Conservation (phyloP, 2,797 vertebrate species). For the Epinephelus coioides region DNA sequence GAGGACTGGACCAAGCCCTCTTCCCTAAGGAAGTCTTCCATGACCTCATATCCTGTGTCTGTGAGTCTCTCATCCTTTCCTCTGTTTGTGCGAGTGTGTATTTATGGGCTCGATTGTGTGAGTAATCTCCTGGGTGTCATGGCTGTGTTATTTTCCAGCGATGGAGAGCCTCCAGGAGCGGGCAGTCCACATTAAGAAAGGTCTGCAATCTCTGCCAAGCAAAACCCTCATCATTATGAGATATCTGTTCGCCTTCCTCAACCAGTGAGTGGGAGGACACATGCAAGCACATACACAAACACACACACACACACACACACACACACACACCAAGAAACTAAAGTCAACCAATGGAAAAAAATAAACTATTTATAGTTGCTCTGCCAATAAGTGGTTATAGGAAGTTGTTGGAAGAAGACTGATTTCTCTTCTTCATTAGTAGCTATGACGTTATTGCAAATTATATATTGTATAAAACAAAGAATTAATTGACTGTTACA, state of each 20-base stretch:
- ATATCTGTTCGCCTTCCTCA: conserved; percentile 98
- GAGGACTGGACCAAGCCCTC: conserved; percentile 94
- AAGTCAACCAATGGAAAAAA: neutral
- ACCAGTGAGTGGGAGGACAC: conserved; percentile 90
- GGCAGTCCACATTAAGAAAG: conserved; percentile 93
- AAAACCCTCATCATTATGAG: conserved; percentile 96
- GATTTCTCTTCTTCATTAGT: neutral
- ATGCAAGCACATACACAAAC: conserved; percentile 10
- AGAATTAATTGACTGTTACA: neutral
- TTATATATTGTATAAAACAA: neutral
- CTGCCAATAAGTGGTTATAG: neutral
- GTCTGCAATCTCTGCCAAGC: conserved; percentile 90
- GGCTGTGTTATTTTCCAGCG: conserved; percentile 82
- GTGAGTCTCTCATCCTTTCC: conserved; percentile 85
- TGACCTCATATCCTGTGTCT: conserved; percentile 96
- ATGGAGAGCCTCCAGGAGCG: conserved; percentile 96
- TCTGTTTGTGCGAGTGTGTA: conserved; percentile 28
- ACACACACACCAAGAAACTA: neutral
- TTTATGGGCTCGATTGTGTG: conserved; percentile 35
- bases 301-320: conserved; percentile 7
- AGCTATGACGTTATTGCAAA: neutral
- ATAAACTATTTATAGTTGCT: neutral
- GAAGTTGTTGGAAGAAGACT: neutral
- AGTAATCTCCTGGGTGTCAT: conserved; percentile 40
- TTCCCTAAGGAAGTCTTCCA: conserved; percentile 99